Evolutionary conservation across 2,888 invertebrate genomes (phyloP).

Genomic region (Buathra laborator): DNA sequence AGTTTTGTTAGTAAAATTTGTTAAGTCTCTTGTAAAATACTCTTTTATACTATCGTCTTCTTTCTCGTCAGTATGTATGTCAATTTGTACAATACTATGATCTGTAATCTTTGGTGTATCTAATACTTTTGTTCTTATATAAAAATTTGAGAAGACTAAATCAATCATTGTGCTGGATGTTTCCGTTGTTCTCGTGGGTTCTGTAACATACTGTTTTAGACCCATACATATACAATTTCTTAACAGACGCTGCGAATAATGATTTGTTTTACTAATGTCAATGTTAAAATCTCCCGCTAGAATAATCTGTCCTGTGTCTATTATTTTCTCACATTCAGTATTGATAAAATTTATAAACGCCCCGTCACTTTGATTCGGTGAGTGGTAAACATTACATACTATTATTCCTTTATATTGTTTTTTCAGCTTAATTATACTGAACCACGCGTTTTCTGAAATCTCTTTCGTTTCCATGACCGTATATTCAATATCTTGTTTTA

Average conservation of each 20-base stretch:
- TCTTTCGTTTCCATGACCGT: not conserved
- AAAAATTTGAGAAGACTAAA: conserved; percentile 53
- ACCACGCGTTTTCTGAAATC: conserved; percentile 29
- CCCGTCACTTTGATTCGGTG: conserved; percentile 41
- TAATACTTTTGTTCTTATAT: not conserved
- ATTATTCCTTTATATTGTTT: conserved; percentile 10
- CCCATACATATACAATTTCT: conserved; percentile 30
- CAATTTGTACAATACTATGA: conserved; percentile 39
- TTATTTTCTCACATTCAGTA: conserved; percentile 28
- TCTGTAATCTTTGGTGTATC: too few species aligned
- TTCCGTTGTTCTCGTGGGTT: conserved; percentile 39
- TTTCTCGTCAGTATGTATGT: not conserved
- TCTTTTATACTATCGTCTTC: too few species aligned
- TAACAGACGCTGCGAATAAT: conserved; percentile 17
- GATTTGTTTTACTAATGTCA: conserved; percentile 24
- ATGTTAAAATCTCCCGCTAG: conserved; percentile 3
- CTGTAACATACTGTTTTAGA: conserved; percentile 35
- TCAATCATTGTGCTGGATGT: conserved; percentile 37
- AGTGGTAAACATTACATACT: conserved; percentile 32
- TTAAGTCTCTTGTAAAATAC: too few species aligned
- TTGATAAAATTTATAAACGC: conserved; percentile 25
- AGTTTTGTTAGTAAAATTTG: not conserved
- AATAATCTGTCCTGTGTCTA: conserved; percentile 20
- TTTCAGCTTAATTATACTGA: conserved; percentile 21
- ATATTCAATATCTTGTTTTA: conserved; percentile 17